Evolutionary conservation across 1,140 invertebrate species (phyloP).

Genomic region (Pogonus chalceus): DNA sequence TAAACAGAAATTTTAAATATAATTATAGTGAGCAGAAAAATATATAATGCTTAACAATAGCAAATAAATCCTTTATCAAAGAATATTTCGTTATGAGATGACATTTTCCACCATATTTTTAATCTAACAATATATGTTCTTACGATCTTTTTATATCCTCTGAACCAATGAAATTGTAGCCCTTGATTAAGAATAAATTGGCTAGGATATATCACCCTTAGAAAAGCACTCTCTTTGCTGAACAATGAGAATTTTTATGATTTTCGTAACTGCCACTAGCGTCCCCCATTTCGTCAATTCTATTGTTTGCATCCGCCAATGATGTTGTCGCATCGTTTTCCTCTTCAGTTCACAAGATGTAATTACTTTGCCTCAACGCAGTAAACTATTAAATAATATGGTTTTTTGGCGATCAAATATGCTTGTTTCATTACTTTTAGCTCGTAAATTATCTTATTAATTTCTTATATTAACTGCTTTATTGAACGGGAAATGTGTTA

Average conservation of each 20-base stretch:
- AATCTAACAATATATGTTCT: too few species aligned
- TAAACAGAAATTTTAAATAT: too few species aligned
- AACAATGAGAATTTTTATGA: neutral
- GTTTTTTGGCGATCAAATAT: neutral
- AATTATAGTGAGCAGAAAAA: too few species aligned
- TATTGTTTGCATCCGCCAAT: neutral
- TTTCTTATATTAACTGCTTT: neutral
- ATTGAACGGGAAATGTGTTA: too few species aligned
- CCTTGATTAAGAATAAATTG: constrained; percentile 6
- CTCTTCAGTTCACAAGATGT: neutral
- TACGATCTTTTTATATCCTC: neutral
- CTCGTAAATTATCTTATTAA: neutral
- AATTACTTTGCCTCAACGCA: neutral
- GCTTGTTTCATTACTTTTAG: neutral
- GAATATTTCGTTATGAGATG: too few species aligned
- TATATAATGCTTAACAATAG: too few species aligned
- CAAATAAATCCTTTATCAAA: too few species aligned
- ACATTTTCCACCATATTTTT: too few species aligned
- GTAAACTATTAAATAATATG: neutral
- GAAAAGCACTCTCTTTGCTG: neutral
- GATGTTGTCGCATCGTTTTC: neutral
- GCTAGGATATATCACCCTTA: neutral
- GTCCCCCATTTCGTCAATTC: neutral
- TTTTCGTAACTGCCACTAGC: neutral
- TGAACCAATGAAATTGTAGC: neutral